Conservation (phyloP, 1,140 invertebrate genomes). For the Mercenaria mercenaria region DNA sequence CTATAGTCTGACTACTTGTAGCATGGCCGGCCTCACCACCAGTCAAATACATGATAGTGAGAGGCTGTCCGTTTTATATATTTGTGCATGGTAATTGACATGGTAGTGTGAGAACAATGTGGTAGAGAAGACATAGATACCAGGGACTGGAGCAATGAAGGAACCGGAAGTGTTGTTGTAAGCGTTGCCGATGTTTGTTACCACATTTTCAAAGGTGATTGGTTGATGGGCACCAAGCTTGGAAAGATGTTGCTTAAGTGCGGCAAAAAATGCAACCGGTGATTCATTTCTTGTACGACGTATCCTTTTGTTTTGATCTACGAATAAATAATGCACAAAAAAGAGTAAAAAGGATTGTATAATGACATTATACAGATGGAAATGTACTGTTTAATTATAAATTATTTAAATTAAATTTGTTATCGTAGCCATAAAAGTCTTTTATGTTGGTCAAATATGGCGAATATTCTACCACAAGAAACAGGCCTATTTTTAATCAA, state of each 20-base stretch:
- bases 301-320: background rate
- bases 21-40: background rate
- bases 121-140: conserved; percentile 10
- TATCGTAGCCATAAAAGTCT: too few species aligned
- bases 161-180: background rate
- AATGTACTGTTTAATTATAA: too few species aligned
- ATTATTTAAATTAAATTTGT: too few species aligned
- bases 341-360: background rate
- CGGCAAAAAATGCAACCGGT: conserved; percentile 13
- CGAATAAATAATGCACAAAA: background rate
- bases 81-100: background rate
- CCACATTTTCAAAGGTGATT: background rate
- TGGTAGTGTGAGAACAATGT: background rate
- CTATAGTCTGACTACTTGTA: background rate
- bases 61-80: background rate
- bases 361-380: background rate
- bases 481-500: too few species aligned
- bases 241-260: background rate
- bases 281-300: background rate
- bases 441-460: too few species aligned
- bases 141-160: conserved; percentile 1
- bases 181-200: conserved; percentile 13
- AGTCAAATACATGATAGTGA: background rate
- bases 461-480: too few species aligned
- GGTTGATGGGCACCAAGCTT: background rate